Evolutionary conservation across 2,888 invertebrate species (phyloP).

Genomic region (Andrena minutula): DNA sequence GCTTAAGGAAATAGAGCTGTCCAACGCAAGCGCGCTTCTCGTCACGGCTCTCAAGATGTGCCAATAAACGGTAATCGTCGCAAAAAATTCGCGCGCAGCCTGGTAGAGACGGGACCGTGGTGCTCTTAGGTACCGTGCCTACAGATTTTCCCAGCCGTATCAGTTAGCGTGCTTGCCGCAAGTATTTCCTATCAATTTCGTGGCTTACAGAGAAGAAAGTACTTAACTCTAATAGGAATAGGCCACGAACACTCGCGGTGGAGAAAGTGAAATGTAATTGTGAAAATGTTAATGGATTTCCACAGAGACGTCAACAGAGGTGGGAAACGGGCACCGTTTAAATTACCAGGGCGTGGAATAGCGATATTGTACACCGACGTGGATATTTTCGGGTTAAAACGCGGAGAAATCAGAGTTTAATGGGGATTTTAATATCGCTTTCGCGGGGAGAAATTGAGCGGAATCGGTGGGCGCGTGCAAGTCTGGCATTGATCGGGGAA

Average conservation of each 20-base stretch:
- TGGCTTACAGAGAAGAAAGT: too few relatives aligned
- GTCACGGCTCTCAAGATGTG: constrained; percentile 67
- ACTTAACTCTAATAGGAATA: too few relatives aligned
- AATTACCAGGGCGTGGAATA: too few relatives aligned
- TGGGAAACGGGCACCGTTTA: background rate
- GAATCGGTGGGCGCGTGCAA: constrained; percentile 31
- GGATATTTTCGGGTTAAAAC: constrained; percentile 14
- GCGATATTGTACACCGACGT: background rate
- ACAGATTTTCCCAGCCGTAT: background rate
- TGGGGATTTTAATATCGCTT: constrained; percentile 37
- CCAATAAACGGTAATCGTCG: constrained; percentile 75
- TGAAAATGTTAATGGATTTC: too few relatives aligned
- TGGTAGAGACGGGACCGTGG: background rate
- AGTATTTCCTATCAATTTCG: background rate
- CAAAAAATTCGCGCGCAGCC: constrained; percentile 26
- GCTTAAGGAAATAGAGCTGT: constrained; percentile 78
- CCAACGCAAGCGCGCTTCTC: constrained; percentile 68
- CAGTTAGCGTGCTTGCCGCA: background rate
- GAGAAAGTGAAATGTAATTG: too few relatives aligned
- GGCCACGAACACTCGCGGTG: too few relatives aligned
- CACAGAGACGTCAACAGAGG: background rate
- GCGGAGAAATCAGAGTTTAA: constrained; percentile 6
- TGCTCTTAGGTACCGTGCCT: background rate
- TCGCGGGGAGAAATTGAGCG: constrained; percentile 20
- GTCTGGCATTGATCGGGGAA: constrained; percentile 40